phyloP scores from a whole-genome alignment of 64 coral and sea anemone genomes.

The Pocillopora verrucosa region DNA sequence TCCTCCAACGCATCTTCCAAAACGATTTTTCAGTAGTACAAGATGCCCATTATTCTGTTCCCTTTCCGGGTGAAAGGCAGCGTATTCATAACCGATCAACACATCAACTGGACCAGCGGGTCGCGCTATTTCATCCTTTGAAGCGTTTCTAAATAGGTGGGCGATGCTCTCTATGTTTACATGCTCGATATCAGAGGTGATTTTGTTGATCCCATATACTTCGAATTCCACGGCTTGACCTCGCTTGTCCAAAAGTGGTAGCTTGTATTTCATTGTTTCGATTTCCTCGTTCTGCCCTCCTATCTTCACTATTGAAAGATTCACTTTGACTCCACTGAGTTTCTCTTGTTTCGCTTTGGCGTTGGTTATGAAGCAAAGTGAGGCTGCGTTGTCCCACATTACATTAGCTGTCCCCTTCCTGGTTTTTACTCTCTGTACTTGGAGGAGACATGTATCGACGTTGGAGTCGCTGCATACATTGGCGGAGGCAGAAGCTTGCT shows the following conservation, averaged over 20 bases:
- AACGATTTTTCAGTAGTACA: conserved; percentile 27
- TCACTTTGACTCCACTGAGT: conserved; percentile 25
- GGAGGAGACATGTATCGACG: not conserved
- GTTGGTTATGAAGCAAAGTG: conserved; percentile 48
- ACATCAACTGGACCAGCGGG: too few relatives aligned
- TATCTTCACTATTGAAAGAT: too few relatives aligned
- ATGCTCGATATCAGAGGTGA: too few relatives aligned
- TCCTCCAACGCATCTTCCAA: conserved; percentile 29
- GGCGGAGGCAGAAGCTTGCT: not conserved
- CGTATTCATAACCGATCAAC: conserved; percentile 28
- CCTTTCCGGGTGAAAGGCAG: not conserved
- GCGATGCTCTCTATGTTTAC: too few relatives aligned
- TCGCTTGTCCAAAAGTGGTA: too few relatives aligned
- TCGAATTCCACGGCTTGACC: too few relatives aligned
- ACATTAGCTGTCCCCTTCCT: not conserved
- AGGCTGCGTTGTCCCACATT: conserved; percentile 40
- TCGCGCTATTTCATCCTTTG: too few relatives aligned
- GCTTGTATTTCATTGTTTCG: too few relatives aligned
- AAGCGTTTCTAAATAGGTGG: too few relatives aligned
- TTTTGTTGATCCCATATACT: too few relatives aligned
- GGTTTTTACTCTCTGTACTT: conserved; percentile 3
- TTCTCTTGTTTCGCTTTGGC: conserved; percentile 43
- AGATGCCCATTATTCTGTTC: conserved; percentile 5
- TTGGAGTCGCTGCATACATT: not conserved
- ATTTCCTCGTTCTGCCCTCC: too few relatives aligned